Evolutionary conservation across 2,888 invertebrate species (phyloP).

Genomic region (Eupithecia centaureata): DNA sequence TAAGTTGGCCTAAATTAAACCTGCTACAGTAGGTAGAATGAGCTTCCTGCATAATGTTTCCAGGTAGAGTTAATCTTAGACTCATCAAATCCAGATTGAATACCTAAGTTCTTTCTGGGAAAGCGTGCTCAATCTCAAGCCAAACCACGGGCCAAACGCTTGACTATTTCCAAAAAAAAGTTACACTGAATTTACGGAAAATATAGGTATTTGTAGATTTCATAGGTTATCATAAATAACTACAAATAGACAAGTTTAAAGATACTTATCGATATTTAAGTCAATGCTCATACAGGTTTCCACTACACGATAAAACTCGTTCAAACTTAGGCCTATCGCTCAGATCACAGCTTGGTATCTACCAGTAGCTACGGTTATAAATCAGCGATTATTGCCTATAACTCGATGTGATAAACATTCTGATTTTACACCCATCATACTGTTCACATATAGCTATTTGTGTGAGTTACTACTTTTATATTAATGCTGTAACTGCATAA

Average conservation of each 20-base stretch:
- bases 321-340: slow-evolving; percentile 59
- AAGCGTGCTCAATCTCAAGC: too few relatives aligned
- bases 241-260: neutral
- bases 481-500: slow-evolving; percentile 4
- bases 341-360: slow-evolving; percentile 48
- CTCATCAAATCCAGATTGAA: too few relatives aligned
- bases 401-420: slow-evolving; percentile 68
- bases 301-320: slow-evolving; percentile 35
- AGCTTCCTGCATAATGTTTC: too few relatives aligned
- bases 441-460: slow-evolving; percentile 19
- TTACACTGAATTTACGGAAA: too few relatives aligned
- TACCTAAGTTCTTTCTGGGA: too few relatives aligned
- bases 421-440: slow-evolving; percentile 60
- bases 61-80: too few relatives aligned
- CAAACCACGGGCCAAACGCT: too few relatives aligned
- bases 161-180: too few relatives aligned
- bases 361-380: slow-evolving; percentile 68
- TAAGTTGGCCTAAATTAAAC: too few relatives aligned
- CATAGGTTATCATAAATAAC: neutral
- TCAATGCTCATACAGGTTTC: neutral
- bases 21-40: too few relatives aligned
- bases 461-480: slow-evolving; percentile 23
- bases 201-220: neutral
- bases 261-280: neutral
- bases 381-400: slow-evolving; percentile 71